phyloP scores from a whole-genome alignment of 2,113 vertebrate genomes.

The Enhydra lutris region DNA sequence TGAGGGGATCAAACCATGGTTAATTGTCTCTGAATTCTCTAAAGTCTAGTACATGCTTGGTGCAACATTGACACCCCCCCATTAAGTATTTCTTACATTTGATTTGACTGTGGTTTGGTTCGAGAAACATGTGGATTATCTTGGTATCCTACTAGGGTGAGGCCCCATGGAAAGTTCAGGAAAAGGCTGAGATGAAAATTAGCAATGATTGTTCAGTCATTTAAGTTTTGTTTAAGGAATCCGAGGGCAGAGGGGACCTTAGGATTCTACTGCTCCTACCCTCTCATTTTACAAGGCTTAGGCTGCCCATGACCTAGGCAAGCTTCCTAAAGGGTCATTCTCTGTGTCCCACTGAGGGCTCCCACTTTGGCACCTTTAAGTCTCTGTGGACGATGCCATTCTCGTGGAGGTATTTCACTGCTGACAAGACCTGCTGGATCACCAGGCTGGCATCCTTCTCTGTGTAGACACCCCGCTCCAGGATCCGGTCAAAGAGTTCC shows the following conservation, averaged over 20 bases:
- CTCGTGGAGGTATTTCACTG: slow-evolving; percentile 93
- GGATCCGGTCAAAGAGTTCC: slow-evolving; percentile 95
- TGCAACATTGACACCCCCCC: not conserved
- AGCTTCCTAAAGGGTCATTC: not conserved
- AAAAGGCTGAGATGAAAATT: not conserved
- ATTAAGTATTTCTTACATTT: not conserved
- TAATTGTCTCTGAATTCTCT: not conserved
- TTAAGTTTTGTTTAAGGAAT: not conserved
- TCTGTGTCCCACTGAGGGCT: not conserved
- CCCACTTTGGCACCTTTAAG: slow-evolving; percentile 86
- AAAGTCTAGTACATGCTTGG: not conserved
- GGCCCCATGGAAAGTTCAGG: not conserved
- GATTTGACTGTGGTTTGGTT: not conserved
- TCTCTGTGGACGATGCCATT: slow-evolving; percentile 95
- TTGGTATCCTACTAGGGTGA: not conserved
- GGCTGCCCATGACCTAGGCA: not conserved
- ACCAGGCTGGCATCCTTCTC: slow-evolving; percentile 94
- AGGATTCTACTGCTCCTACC: not conserved
- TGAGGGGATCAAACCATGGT: not conserved
- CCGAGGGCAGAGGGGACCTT: not conserved
- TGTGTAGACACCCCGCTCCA: slow-evolving; percentile 93
- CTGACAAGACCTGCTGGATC: slow-evolving; percentile 92
- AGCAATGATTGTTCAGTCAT: not conserved
- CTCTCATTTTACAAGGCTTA: not conserved
- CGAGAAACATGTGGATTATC: not conserved